phyloP scores from a whole-genome alignment of 2,888 invertebrate genomes.

The Notodonta dromedarius region DNA sequence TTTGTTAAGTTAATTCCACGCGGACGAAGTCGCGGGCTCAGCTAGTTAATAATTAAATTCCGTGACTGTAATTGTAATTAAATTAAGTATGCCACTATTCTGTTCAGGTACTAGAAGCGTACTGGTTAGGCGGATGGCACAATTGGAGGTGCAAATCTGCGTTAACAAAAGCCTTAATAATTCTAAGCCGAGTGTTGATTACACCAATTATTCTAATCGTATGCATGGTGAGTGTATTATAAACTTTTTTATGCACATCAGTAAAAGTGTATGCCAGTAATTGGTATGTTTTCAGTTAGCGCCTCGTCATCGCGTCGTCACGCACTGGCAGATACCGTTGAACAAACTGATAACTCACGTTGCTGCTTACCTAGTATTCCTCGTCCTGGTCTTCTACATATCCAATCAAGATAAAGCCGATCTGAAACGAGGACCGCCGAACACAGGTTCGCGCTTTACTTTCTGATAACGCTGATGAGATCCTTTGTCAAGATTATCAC shows the following conservation, averaged over 20 bases:
- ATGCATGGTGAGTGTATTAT: constrained; percentile 54
- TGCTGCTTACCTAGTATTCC: constrained; percentile 87
- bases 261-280: constrained; percentile 31
- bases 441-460: constrained; percentile 71
- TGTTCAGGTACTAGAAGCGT: constrained; percentile 81
- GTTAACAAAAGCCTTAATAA: constrained; percentile 59
- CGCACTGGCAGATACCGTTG: constrained; percentile 86
- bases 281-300: constrained; percentile 54
- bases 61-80: background rate
- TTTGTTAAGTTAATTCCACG: too few relatives aligned
- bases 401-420: constrained; percentile 84
- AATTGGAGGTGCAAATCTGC: constrained; percentile 81
- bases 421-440: constrained; percentile 84
- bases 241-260: constrained; percentile 20
- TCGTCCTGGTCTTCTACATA: constrained; percentile 85
- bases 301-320: constrained; percentile 69
- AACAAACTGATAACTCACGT: constrained; percentile 89
- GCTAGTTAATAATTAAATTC: constrained; percentile 4
- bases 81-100: constrained; percentile 5
- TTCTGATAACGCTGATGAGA: constrained; percentile 44
- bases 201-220: constrained; percentile 63
- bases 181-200: constrained; percentile 53
- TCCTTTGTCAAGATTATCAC: constrained; percentile 46
- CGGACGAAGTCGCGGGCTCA: too few relatives aligned
- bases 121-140: constrained; percentile 87